Conservation (phyloP, 2,797 vertebrate species). For the Diplodus puntazzo region DNA sequence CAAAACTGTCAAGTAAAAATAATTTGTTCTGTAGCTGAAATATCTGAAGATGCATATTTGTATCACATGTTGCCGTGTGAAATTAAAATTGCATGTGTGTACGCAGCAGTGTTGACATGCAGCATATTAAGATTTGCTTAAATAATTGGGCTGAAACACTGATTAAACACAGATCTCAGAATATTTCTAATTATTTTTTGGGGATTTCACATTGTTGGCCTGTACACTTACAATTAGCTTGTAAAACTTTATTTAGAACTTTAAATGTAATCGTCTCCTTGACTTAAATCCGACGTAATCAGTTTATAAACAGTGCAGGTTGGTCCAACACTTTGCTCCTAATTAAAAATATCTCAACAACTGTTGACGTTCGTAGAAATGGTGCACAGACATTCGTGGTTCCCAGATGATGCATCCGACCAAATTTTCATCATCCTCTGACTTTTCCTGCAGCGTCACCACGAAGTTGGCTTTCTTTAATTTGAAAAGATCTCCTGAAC, state of each 20-base stretch:
- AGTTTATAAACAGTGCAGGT: too few relatives aligned
- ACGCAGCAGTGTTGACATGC: neutral
- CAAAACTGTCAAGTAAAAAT: neutral
- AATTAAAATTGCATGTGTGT: conserved; percentile 10
- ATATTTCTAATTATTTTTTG: neutral
- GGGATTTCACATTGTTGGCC: neutral
- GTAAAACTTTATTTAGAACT: too few relatives aligned
- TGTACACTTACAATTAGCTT: too few relatives aligned
- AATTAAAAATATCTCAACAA: neutral
- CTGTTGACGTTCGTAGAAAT: neutral
- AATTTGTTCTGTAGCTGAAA: conserved; percentile 18
- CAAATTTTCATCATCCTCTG: neutral
- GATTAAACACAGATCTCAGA: neutral
- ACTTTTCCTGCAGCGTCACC: neutral
- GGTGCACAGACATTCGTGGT: neutral
- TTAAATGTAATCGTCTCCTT: too few relatives aligned
- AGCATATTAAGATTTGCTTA: neutral
- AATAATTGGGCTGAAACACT: neutral
- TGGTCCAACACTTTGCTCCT: neutral
- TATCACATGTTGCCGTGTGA: conserved; percentile 18
- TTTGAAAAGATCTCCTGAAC: neutral
- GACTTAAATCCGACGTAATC: too few relatives aligned
- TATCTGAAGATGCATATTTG: conserved; percentile 19
- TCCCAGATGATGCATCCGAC: neutral
- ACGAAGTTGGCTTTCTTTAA: neutral